phyloP scores from a whole-genome alignment of 1,140 invertebrate genomes.

The Elymnias hypermnestra region DNA sequence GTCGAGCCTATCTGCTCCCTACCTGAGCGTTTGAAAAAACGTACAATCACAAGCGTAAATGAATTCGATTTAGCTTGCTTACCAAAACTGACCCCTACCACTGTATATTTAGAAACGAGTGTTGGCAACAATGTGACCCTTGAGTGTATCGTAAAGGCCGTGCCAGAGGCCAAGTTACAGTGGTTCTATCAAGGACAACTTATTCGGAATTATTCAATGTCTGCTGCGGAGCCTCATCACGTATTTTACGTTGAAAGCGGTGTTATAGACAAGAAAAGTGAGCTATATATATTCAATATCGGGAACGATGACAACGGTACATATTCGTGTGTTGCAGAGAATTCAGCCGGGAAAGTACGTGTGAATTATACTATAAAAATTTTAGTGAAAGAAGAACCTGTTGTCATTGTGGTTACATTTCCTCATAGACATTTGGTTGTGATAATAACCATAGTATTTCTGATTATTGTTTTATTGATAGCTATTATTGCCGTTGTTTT shows the following conservation, averaged over 20 bases:
- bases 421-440: slow-evolving; percentile 82
- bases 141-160: slow-evolving; percentile 85
- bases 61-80: slow-evolving; percentile 87
- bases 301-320: slow-evolving; percentile 87
- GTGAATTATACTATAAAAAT: slow-evolving; percentile 87
- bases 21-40: slow-evolving; percentile 81
- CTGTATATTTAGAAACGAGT: slow-evolving; percentile 84
- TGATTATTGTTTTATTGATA: slow-evolving; percentile 78
- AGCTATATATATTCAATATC: slow-evolving; percentile 85
- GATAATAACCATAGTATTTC: slow-evolving; percentile 78
- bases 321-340: slow-evolving; percentile 88
- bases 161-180: slow-evolving; percentile 85
- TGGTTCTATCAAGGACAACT: slow-evolving; percentile 89
- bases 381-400: slow-evolving; percentile 82
- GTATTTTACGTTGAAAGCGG: slow-evolving; percentile 83
- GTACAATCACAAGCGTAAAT: slow-evolving; percentile 82
- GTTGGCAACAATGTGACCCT: slow-evolving; percentile 88
- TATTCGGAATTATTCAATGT: slow-evolving; percentile 82
- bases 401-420: slow-evolving; percentile 79
- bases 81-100: slow-evolving; percentile 84
- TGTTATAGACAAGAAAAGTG: slow-evolving; percentile 82
- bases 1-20: slow-evolving; percentile 86
- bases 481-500: slow-evolving; percentile 79
- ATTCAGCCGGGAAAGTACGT: slow-evolving; percentile 84
- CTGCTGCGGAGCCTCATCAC: slow-evolving; percentile 79